Evolutionary conservation across 1,140 invertebrate species (phyloP), one percentile per base, ranked within the genome.

Genomic region (Nasonia giraulti): DNA sequence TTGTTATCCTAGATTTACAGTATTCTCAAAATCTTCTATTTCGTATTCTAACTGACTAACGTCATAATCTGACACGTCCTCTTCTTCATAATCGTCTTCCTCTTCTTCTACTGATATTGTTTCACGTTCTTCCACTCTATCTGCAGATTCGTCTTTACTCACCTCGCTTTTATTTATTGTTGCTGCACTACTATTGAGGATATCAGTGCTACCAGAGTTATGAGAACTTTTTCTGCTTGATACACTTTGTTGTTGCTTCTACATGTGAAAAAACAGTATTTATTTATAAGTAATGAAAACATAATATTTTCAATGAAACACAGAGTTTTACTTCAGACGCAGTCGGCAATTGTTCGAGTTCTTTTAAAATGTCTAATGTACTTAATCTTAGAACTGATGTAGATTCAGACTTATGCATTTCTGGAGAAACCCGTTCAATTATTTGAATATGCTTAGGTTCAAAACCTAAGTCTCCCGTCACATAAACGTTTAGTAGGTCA

Each of bases 381-480:
- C 40, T 77, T n/a, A n/a, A n/a, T n/a, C n/a, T n/a, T 0, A 80
- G 0, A 78, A 23, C 12, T 20, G 76, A 82, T 10, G 17, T 8
- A 20, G 50, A 66, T 6, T n/a, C 27, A 71, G 37, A 12, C 8
- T 33, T 71, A 0, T 78, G 17, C 12, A 31, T 23, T 80, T 66
- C 33, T 62, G 55, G 1, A 44, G 40, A 40, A 33, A 68, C 23
- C 27, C 31, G 2, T 20, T 81, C 17, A 37, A 84, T 37, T 2
- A 86, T 20, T 37, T 89, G 50, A 76, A 88, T 73, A 62, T 77
- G 73, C 6, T 80, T 75, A 7, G 87, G 83, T 31, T 88, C 73
- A 44, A 88, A 88, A 33, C 86, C 82, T 75, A 88, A 85, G 81
- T 89, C 84, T 71, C 86, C 86, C 33, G 31, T 31, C 5, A 2